Conservation (phyloP, 2,797 vertebrate genomes). For the Coreius guichenoti region DNA sequence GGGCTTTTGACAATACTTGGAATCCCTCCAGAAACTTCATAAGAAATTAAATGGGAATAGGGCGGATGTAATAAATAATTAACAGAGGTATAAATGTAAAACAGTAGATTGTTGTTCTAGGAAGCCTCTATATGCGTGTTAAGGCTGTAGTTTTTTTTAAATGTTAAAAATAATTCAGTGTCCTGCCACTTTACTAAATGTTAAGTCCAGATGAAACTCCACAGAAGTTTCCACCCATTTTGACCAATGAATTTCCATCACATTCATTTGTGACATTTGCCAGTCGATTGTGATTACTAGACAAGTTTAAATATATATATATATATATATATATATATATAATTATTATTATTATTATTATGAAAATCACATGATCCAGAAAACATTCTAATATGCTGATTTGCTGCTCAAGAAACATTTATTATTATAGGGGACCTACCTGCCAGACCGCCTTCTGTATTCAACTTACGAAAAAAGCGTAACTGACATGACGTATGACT, state of each 20-base stretch:
- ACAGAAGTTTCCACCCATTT: background rate
- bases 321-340: too few relatives aligned
- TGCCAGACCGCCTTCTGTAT: too few relatives aligned
- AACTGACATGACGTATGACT: too few relatives aligned
- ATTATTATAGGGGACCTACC: too few relatives aligned
- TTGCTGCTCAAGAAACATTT: too few relatives aligned
- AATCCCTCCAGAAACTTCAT: background rate
- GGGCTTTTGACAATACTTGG: background rate
- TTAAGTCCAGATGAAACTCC: background rate
- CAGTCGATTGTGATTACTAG: background rate
- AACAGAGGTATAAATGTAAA: background rate
- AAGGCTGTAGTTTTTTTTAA: background rate
- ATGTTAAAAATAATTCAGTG: background rate
- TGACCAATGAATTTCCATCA: background rate
- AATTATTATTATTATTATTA: too few relatives aligned
- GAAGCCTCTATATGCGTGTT: background rate
- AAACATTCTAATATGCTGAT: background rate
- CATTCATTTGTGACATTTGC: background rate
- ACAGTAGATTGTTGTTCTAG: background rate
- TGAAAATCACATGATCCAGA: too few relatives aligned
- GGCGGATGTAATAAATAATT: background rate
- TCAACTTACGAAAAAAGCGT: too few relatives aligned
- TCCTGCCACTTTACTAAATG: background rate
- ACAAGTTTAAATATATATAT: too few relatives aligned
- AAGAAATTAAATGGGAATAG: background rate